Base-by-base conservation (phyloP, 92 coral and sea anemone species). In the Anthopleura xanthogrammica region DNA sequence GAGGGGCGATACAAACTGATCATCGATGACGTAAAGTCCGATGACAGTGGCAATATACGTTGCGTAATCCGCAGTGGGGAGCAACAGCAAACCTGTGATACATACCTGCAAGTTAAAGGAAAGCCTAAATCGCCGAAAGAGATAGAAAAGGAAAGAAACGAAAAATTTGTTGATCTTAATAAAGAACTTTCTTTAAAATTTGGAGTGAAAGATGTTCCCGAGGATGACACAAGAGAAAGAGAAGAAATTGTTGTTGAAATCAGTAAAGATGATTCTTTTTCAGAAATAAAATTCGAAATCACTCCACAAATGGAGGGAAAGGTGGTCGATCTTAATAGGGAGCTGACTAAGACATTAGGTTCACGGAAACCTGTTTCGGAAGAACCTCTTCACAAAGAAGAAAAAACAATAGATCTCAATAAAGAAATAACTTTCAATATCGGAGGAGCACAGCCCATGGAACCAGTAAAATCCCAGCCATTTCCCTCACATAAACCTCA, bases 1-100 rank as follows among this genome's bases (percentile, higher is more conserved):
- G 84, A 88, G 41, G 97, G 97, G 24, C 84, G 87, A 20, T 89
- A 78, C 60, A 80, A 94, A 39, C 86, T 95, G 19, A 90, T 88
- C 46, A 81, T 95, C 9, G 90, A 91, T 75, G 79, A 85, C 56
- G 79, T 88, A 46, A 85, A 41, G 8, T 79, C 74, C 16, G 85
- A 91, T 29, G 97, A 95, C 79, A 81, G 87, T 12, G 94, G 93
- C 14, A 81, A 77, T 9, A 89, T 85, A 80, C 89, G 83, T 79
- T 91, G 97, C 60, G 86, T 90, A 19, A 54, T 78, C 3, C 88
- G 78, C 40, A 79, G 72, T 60, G 77, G 73, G 3, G 23, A 77
- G 7, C 81, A 50, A 48, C 79, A 89, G 57, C 58, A 68, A 20
- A 62, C 70, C 19, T 79, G 84, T 41, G 85, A 79, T 4, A 57